These are phyloP conservation scores for Nematostella vectensis DNA, from an alignment of 92 coral and sea anemone genomes.

Conservation along the genomic window DNA sequence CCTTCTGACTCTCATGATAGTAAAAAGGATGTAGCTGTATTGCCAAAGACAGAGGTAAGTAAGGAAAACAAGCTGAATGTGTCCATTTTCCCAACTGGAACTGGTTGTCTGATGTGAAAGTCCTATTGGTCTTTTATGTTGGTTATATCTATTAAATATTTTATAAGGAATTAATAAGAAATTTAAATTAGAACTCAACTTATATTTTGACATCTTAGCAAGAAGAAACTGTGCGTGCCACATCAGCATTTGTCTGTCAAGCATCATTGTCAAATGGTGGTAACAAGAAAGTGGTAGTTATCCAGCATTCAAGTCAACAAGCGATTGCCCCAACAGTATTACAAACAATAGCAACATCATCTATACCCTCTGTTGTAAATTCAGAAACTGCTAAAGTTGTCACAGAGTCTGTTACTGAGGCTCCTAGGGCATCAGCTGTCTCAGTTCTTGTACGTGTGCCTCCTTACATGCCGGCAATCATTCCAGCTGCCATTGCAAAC, in stretches of 20 bases:
- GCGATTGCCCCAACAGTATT: not conserved
- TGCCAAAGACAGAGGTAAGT: too few species aligned
- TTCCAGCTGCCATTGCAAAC: constrained; percentile 95
- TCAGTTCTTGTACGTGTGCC: constrained; percentile 77
- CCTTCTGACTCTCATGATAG: too few species aligned
- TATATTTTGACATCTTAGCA: too few species aligned
- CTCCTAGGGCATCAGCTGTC: constrained; percentile 45
- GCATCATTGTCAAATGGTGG: constrained; percentile 5
- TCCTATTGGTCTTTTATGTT: too few species aligned
- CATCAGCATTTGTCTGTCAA: constrained; percentile 3
- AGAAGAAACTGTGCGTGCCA: too few species aligned
- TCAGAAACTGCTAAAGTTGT: constrained; percentile 5
- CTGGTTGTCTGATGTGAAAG: too few species aligned
- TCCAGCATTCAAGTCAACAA: constrained; percentile 6
- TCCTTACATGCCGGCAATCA: constrained; percentile 65
- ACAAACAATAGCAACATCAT: constrained; percentile 6
- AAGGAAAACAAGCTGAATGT: too few species aligned
- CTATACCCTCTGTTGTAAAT: not conserved
- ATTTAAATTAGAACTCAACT: too few species aligned
- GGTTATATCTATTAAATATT: too few species aligned
- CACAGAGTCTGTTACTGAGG: constrained; percentile 9
- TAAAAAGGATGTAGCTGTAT: too few species aligned
- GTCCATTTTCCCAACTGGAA: too few species aligned
- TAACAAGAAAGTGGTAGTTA: not conserved
- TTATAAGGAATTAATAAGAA: too few species aligned